Evolutionary conservation across 2,113 vertebrate species (phyloP).

Genomic region (Dasypus novemcinctus): DNA sequence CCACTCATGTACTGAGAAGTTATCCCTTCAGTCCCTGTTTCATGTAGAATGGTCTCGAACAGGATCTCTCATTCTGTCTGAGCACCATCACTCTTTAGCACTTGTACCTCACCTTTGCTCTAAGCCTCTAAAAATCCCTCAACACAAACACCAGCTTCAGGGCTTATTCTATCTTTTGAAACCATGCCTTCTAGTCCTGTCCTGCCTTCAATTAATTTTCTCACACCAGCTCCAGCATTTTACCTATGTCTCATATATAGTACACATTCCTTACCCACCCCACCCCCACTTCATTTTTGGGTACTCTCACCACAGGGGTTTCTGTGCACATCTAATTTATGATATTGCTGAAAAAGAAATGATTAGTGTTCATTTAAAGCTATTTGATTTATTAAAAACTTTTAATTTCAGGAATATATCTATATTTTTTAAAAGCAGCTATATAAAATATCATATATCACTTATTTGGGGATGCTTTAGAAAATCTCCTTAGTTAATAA

Average conservation of each 20-base stretch:
- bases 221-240: not conserved
- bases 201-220: not conserved
- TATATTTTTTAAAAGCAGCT: slow-evolving; percentile 4
- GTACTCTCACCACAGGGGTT: not conserved
- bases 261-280: not conserved
- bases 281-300: not conserved
- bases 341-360: not conserved
- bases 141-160: not conserved
- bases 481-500: slow-evolving; percentile 31
- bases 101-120: not conserved
- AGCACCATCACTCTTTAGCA: not conserved
- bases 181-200: not conserved
- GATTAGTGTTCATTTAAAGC: slow-evolving; percentile 21
- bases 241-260: not conserved
- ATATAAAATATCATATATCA: not conserved
- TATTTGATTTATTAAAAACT: slow-evolving; percentile 32
- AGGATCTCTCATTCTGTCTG: not conserved
- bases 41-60: not conserved
- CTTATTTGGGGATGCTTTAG: not conserved
- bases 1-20: not conserved
- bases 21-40: not conserved
- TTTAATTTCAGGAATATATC: not conserved
- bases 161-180: not conserved
- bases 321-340: not conserved
- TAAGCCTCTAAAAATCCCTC: not conserved